A percentile compares a stretch with the other conserved stretches of the same genome.
These are phyloP conservation scores for Drosophila navojoa DNA, from an alignment of 1,140 invertebrate genomes.

Conservation along the genomic window DNA sequence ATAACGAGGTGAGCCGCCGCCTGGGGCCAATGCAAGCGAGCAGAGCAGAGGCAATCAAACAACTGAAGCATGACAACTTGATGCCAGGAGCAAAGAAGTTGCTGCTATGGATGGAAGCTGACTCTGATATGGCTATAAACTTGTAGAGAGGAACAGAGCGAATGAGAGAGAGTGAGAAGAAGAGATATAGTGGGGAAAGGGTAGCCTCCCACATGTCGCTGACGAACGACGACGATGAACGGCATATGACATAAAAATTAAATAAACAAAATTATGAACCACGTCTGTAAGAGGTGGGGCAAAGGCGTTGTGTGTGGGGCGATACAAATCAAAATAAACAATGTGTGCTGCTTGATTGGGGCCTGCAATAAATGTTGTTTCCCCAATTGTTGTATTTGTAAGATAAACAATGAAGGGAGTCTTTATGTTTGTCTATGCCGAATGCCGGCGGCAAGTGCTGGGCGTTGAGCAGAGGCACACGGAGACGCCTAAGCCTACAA, in stretches of 20 bases:
- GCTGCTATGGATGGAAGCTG: constrained; percentile 29
- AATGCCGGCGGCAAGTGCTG: constrained; percentile 23
- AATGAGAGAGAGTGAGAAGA: not conserved
- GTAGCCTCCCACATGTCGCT: constrained; percentile 19
- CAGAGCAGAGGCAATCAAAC: constrained; percentile 77
- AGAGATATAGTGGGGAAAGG: not conserved
- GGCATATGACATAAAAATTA: constrained; percentile 81
- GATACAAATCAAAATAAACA: constrained; percentile 78
- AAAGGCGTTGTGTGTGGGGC: constrained; percentile 3
- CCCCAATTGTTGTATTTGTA: constrained; percentile 70
- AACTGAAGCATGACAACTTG: constrained; percentile 81
- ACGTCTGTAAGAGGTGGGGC: constrained; percentile 10
- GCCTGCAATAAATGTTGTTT: constrained; percentile 57
- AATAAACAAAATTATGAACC: constrained; percentile 82
- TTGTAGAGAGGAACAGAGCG: not conserved
- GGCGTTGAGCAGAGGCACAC: not conserved
- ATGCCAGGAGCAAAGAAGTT: constrained; percentile 73
- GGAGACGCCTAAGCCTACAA: constrained; percentile 21
- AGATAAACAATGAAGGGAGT: constrained; percentile 71
- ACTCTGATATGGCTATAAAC: not conserved
- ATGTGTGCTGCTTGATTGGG: constrained; percentile 55
- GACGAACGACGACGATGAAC: constrained; percentile 52
- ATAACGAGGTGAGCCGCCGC: constrained; percentile 51
- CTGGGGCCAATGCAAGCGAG: constrained; percentile 67
- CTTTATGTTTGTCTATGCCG: constrained; percentile 48